Evolutionary conservation across 2,888 invertebrate species (phyloP).

Genomic region (Augiades crinisus): DNA sequence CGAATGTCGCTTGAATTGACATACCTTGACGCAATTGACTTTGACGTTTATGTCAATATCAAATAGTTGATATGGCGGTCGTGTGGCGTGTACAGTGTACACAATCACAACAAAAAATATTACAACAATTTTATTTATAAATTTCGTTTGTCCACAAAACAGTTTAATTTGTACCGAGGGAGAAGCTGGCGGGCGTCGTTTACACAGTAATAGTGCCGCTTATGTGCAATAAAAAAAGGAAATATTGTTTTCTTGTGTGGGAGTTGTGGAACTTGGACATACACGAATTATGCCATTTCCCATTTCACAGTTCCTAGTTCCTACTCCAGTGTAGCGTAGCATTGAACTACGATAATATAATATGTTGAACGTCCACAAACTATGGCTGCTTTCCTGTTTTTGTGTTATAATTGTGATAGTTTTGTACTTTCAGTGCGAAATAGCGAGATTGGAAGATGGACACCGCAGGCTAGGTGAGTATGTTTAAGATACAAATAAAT

Average conservation of each 20-base stretch:
- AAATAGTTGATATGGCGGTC: no score
- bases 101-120: no score
- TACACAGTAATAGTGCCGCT: no score
- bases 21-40: no score
- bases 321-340: conserved; percentile 44
- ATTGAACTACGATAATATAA: conserved; percentile 49
- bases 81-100: no score
- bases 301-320: conserved; percentile 50
- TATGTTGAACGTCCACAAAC: conserved; percentile 74
- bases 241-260: conserved; percentile 49
- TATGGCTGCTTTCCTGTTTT: conserved; percentile 70
- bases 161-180: no score
- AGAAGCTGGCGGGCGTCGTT: no score
- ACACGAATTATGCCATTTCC: conserved; percentile 55
- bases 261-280: conserved; percentile 51
- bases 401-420: conserved; percentile 69
- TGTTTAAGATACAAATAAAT: neutral
- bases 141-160: no score
- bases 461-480: conserved; percentile 64
- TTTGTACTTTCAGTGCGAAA: conserved; percentile 74
- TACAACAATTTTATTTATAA: no score
- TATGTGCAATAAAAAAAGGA: no score
- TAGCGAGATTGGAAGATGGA: conserved; percentile 64
- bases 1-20: no score
- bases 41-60: no score